These are phyloP conservation scores for Amblyopsis rosae DNA, from an alignment of 2,113 vertebrate species.

Conservation along the genomic window DNA sequence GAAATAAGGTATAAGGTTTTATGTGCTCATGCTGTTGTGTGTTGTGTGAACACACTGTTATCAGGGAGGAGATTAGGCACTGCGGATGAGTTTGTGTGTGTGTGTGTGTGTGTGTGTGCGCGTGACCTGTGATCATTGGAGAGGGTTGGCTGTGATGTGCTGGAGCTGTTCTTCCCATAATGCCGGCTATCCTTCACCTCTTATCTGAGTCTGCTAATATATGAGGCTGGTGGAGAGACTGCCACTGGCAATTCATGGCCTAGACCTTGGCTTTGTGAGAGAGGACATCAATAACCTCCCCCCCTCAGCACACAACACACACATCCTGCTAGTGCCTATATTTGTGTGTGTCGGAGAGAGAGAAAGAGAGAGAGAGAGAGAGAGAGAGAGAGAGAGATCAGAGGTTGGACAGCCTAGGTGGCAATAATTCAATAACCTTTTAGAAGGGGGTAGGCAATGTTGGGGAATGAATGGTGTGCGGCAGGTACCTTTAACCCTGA, in stretches of 20 bases:
- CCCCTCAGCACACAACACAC: constrained; percentile 68
- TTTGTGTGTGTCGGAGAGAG: not conserved
- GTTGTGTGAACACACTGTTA: not conserved
- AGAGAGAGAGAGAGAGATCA: constrained; percentile 25
- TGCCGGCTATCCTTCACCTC: constrained; percentile 79
- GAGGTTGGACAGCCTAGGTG: constrained; percentile 32
- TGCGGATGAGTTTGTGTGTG: not conserved
- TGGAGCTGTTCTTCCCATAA: constrained; percentile 70
- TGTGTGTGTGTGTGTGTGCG: not conserved
- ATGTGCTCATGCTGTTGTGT: constrained; percentile 6
- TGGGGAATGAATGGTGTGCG: constrained; percentile 16
- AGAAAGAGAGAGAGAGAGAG: not conserved
- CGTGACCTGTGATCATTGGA: not conserved
- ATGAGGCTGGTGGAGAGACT: constrained; percentile 75
- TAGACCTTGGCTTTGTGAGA: constrained; percentile 84
- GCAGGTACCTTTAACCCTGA: constrained; percentile 41
- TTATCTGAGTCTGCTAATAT: constrained; percentile 81
- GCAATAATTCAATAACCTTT: constrained; percentile 36
- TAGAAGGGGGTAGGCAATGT: not conserved
- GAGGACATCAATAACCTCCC: constrained; percentile 82
- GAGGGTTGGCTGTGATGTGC: constrained; percentile 24
- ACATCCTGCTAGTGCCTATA: constrained; percentile 36
- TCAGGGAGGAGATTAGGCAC: no score
- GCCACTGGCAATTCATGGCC: constrained; percentile 79
- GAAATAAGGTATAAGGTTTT: no score